These are phyloP conservation scores for Phylloscopus collybita DNA, from an alignment of 2,797 vertebrate genomes.

Conservation along the genomic window DNA sequence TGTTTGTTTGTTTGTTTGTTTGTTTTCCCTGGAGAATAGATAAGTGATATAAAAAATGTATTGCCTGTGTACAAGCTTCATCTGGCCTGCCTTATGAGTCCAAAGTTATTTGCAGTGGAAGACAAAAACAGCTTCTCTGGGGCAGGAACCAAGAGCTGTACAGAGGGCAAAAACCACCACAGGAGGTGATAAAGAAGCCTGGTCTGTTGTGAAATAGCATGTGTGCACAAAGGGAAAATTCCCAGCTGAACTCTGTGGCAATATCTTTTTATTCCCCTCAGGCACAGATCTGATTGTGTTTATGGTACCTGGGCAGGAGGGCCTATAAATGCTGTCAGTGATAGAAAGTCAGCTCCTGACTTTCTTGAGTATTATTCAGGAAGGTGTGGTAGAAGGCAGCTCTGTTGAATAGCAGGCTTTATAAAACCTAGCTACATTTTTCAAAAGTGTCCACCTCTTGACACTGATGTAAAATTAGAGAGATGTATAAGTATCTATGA, in stretches of 20 bases:
- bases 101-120: background rate
- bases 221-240: background rate
- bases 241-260: background rate
- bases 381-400: background rate
- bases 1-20: background rate
- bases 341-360: background rate
- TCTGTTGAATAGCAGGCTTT: background rate
- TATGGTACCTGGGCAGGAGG: background rate
- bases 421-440: background rate
- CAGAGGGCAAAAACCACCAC: background rate
- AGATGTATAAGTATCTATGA: background rate
- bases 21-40: background rate
- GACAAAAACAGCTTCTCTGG: background rate
- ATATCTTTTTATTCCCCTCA: background rate
- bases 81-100: background rate
- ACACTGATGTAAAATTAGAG: background rate
- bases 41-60: background rate
- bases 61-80: background rate
- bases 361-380: background rate
- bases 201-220: background rate
- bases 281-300: background rate
- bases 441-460: background rate
- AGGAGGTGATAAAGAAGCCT: background rate
- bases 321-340: background rate
- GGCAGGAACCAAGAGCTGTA: background rate